phyloP scores from a whole-genome alignment of 2,113 vertebrate genomes.

The Brevimyrus niger region DNA sequence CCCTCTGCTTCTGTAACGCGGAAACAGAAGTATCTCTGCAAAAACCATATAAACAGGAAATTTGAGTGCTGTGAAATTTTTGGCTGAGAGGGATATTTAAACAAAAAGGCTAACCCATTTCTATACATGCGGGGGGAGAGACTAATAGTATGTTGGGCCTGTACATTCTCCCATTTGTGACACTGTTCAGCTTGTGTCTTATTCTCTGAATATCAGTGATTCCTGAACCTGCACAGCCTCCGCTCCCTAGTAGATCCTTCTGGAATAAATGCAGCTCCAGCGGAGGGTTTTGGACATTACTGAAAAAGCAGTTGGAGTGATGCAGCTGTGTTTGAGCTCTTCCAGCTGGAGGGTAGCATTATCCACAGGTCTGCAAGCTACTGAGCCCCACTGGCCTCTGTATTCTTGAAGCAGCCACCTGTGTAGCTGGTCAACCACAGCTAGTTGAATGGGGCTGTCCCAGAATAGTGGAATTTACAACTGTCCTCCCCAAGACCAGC shows the following conservation, averaged over 20 bases:
- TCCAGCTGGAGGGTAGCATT: slow-evolving; percentile 69
- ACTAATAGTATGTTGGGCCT: background rate
- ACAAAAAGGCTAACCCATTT: background rate
- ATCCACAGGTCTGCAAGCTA: slow-evolving; percentile 65
- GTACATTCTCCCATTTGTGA: background rate
- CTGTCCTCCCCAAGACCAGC: slow-evolving; percentile 52
- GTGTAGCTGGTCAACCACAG: slow-evolving; percentile 42
- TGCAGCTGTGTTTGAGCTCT: slow-evolving; percentile 52
- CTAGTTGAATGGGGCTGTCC: slow-evolving; percentile 49
- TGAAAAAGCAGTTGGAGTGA: slow-evolving; percentile 32
- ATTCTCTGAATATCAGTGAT: slow-evolving; percentile 9
- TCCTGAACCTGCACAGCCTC: slow-evolving; percentile 32
- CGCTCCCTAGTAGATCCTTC: slow-evolving; percentile 40
- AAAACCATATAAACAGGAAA: background rate
- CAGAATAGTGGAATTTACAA: slow-evolving; percentile 22
- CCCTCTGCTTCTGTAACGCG: background rate
- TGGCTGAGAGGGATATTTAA: background rate
- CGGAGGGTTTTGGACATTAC: slow-evolving; percentile 45
- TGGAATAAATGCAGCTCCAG: slow-evolving; percentile 53
- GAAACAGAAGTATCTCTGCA: background rate
- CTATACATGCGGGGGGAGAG: background rate
- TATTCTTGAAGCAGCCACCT: slow-evolving; percentile 57
- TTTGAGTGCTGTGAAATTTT: background rate
- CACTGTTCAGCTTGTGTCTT: background rate
- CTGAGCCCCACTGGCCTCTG: slow-evolving; percentile 55